A percentile compares a stretch with the other conserved stretches of the same genome.
Evolutionary conservation across 2,888 invertebrate genomes (phyloP).

Genomic region (Oscheius sp.): DNA sequence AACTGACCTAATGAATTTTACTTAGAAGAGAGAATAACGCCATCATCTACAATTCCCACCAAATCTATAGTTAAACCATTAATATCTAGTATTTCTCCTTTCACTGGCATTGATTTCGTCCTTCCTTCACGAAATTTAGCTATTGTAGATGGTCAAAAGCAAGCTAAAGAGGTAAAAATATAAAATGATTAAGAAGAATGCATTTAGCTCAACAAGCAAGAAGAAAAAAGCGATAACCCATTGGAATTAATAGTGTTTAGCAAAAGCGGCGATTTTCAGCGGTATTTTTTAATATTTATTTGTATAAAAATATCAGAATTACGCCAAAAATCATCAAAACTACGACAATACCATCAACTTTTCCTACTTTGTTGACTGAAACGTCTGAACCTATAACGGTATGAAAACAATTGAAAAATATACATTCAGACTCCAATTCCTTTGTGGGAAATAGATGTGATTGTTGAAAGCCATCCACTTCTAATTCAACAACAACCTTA

Average conservation of each 20-base stretch:
- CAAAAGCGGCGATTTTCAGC: background rate
- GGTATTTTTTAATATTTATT: too few relatives aligned
- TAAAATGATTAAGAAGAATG: background rate
- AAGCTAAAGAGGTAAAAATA: conserved; percentile 6
- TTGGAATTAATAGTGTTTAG: conserved; percentile 9
- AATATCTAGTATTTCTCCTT: too few relatives aligned
- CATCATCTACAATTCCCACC: too few relatives aligned
- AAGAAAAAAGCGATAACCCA: background rate
- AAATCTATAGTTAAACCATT: too few relatives aligned
- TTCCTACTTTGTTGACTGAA: conserved; percentile 8
- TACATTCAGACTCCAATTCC: background rate
- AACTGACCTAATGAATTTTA: too few relatives aligned
- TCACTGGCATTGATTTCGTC: too few relatives aligned
- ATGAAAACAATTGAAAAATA: background rate
- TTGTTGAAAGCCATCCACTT: conserved; percentile 2
- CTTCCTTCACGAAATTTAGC: too few relatives aligned
- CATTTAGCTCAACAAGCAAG: too few relatives aligned
- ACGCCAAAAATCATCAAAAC: background rate
- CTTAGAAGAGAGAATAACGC: too few relatives aligned
- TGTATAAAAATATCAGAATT: conserved; percentile 6
- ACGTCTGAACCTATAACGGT: background rate
- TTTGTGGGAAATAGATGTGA: conserved; percentile 2
- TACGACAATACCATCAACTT: background rate
- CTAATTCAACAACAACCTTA: conserved; percentile 1
- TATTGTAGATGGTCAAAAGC: background rate